phyloP scores from a whole-genome alignment of 2,113 vertebrate species.

The Entomyzon cyanotis region DNA sequence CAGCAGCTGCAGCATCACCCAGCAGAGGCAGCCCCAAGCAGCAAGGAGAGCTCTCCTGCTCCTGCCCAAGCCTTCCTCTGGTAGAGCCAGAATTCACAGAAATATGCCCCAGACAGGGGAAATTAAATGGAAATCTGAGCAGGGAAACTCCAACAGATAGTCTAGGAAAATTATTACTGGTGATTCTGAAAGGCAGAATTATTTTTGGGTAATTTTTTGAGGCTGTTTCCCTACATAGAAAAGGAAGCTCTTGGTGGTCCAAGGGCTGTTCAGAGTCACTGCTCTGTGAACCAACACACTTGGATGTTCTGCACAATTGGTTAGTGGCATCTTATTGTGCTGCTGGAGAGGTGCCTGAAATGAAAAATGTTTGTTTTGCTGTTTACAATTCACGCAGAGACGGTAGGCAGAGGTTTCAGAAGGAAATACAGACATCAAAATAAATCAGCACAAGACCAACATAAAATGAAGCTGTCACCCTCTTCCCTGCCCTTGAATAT shows the following conservation, averaged over 20 bases:
- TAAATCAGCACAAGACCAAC: not conserved
- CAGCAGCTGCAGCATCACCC: not conserved
- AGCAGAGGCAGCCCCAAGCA: no score
- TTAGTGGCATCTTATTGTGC: not conserved
- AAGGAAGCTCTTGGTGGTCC: not conserved
- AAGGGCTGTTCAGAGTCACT: not conserved
- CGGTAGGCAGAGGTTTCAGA: not conserved
- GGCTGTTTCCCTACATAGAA: not conserved
- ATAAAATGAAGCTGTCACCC: not conserved
- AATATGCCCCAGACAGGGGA: not conserved
- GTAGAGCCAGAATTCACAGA: not conserved
- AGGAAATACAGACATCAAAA: not conserved
- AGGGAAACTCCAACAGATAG: not conserved
- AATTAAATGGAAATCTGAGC: not conserved
- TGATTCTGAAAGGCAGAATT: not conserved
- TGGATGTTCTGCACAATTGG: not conserved
- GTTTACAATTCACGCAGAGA: not conserved
- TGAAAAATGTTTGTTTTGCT: not conserved
- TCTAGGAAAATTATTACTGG: not conserved
- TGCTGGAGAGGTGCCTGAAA: not conserved
- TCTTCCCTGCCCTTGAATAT: not conserved
- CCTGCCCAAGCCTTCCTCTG: not conserved
- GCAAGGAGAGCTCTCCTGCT: not conserved
- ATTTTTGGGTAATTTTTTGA: not conserved
- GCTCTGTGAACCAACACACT: not conserved